phyloP scores from a whole-genome alignment of 2,113 vertebrate genomes.

The Sapayoa aenigma region DNA sequence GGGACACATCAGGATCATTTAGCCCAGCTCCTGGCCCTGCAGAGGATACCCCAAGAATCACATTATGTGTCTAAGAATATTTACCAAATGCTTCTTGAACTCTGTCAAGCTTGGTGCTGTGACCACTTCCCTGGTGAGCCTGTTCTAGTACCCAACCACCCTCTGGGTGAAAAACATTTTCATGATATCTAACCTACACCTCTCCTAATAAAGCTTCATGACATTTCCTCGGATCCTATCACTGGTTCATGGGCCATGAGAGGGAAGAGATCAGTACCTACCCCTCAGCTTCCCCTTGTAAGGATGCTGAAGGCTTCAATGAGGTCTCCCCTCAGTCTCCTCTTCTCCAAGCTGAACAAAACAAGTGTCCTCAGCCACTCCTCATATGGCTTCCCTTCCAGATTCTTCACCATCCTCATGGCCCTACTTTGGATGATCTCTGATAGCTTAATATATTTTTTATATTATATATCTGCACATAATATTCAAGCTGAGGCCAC shows the following conservation, averaged over 20 bases:
- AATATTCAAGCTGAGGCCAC: fast-evolving
- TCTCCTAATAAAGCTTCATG: no score
- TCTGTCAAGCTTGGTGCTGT: background rate
- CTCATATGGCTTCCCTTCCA: fast-evolving
- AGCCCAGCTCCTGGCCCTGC: background rate
- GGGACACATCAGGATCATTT: background rate
- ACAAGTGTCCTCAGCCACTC: background rate
- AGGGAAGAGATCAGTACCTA: no score
- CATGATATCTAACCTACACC: no score
- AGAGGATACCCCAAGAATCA: fast-evolving
- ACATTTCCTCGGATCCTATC: no score
- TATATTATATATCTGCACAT: fast-evolving
- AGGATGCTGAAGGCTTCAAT: no score
- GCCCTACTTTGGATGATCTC: background rate
- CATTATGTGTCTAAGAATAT: background rate
- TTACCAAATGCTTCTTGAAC: background rate
- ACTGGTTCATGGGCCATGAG: no score
- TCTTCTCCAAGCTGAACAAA: background rate
- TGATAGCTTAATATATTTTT: background rate
- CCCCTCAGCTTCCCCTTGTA: no score
- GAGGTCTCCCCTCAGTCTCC: no score
- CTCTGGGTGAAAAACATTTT: no score
- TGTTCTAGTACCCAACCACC: fast-evolving
- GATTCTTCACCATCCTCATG: fast-evolving
- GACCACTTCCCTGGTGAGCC: background rate